Conservation (phyloP, 2,888 invertebrate genomes). For the Oscheius sp. region DNA sequence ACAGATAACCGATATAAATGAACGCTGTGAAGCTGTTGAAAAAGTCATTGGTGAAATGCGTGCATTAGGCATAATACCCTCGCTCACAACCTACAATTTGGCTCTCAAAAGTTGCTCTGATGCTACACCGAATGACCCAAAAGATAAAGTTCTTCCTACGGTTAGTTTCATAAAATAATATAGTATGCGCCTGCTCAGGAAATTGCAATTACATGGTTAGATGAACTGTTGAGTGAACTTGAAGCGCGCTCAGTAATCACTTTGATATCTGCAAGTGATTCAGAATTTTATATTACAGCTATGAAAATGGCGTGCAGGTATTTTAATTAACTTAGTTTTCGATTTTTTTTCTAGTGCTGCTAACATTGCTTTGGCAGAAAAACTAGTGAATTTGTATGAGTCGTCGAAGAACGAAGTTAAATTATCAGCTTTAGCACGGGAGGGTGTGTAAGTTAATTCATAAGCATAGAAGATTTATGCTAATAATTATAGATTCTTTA, state of each 20-base stretch:
- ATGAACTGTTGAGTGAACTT: constrained; percentile 51
- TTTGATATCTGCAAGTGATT: constrained; percentile 35
- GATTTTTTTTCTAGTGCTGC: constrained; percentile 42
- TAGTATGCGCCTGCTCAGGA: constrained; percentile 11
- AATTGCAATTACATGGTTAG: constrained; percentile 49
- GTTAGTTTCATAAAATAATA: neutral
- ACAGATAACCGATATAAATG: neutral
- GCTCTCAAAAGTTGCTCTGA: constrained; percentile 37
- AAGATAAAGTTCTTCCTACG: constrained; percentile 35
- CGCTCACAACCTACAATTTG: constrained; percentile 48
- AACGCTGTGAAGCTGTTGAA: constrained; percentile 38
- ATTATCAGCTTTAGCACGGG: constrained; percentile 55
- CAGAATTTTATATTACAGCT: constrained; percentile 51
- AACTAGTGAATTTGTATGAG: constrained; percentile 56
- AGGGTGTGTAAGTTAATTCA: constrained; percentile 45
- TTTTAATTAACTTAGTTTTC: constrained; percentile 27
- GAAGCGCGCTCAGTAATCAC: constrained; percentile 35
- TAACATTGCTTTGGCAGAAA: constrained; percentile 56
- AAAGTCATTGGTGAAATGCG: constrained; percentile 59
- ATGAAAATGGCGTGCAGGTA: constrained; percentile 47
- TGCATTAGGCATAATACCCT: constrained; percentile 42
- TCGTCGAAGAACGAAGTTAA: constrained; percentile 58
- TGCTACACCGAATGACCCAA: neutral
- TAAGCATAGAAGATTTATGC: too few relatives aligned
- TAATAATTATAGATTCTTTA: constrained; percentile 52